Evolutionary conservation across 2,797 vertebrate genomes (phyloP).

Genomic region (Anomalospiza imberbis): DNA sequence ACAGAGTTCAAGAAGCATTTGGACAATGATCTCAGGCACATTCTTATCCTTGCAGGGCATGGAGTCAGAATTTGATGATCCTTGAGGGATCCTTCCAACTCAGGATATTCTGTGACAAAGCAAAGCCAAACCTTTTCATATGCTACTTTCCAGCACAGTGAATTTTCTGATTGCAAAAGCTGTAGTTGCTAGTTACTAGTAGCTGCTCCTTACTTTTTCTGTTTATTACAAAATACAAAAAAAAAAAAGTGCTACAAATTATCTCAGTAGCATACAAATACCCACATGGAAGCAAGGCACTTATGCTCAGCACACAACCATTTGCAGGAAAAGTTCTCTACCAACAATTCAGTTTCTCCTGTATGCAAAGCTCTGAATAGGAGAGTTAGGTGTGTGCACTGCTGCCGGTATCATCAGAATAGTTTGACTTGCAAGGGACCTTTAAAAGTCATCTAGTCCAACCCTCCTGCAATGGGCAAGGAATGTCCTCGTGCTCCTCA

Average conservation of each 20-base stretch:
- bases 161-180: background rate
- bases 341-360: background rate
- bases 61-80: background rate
- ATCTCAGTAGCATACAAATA: background rate
- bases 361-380: background rate
- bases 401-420: background rate
- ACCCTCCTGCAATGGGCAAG: background rate
- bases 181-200: background rate
- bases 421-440: background rate
- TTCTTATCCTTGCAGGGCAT: background rate
- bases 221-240: background rate
- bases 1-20: background rate
- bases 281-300: background rate
- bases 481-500: background rate
- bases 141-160: background rate
- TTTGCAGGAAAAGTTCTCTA: background rate
- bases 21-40: background rate
- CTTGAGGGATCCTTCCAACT: background rate
- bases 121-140: background rate
- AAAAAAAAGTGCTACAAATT: background rate
- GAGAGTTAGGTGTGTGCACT: background rate
- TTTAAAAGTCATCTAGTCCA: background rate
- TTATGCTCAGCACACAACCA: background rate
- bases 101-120: background rate
- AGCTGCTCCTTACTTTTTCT: background rate